Evolutionary conservation across 2,113 vertebrate species (phyloP).

Genomic region (Nannobrachium achirus): DNA sequence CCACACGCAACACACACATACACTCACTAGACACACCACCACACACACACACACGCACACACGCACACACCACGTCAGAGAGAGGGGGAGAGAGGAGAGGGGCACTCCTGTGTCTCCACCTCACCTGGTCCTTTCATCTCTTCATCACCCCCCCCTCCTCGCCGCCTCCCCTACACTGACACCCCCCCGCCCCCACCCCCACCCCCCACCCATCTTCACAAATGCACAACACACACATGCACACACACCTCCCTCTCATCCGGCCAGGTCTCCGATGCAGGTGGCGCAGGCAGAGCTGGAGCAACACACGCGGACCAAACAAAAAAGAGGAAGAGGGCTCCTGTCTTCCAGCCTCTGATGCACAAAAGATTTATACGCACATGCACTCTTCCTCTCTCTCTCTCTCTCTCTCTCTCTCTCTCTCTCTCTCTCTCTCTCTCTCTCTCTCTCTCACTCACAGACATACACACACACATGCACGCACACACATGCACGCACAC

Average conservation of each 20-base stretch:
- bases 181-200: constrained; percentile 33
- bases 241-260: constrained; percentile 40
- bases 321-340: constrained; percentile 20
- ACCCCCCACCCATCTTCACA: constrained; percentile 45
- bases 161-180: constrained; percentile 26
- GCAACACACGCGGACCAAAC: constrained; percentile 31
- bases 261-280: constrained; percentile 53
- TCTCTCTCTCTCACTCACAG: too few relatives aligned
- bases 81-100: constrained; percentile 42
- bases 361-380: constrained; percentile 30
- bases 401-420: too few relatives aligned
- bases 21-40: not conserved
- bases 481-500: too few relatives aligned
- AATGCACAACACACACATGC: constrained; percentile 35
- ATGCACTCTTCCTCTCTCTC: constrained; percentile 12
- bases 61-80: constrained; percentile 54
- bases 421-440: too few relatives aligned
- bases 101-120: constrained; percentile 70
- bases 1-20: constrained; percentile 18
- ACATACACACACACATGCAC: too few relatives aligned
- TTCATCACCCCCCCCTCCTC: constrained; percentile 55
- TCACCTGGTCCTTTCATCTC: constrained; percentile 80
- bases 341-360: constrained; percentile 42
- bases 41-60: constrained; percentile 22
- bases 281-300: constrained; percentile 37